Evolutionary conservation across 2,888 invertebrate species (phyloP).

Genomic region (Lumbricus terrestris): DNA sequence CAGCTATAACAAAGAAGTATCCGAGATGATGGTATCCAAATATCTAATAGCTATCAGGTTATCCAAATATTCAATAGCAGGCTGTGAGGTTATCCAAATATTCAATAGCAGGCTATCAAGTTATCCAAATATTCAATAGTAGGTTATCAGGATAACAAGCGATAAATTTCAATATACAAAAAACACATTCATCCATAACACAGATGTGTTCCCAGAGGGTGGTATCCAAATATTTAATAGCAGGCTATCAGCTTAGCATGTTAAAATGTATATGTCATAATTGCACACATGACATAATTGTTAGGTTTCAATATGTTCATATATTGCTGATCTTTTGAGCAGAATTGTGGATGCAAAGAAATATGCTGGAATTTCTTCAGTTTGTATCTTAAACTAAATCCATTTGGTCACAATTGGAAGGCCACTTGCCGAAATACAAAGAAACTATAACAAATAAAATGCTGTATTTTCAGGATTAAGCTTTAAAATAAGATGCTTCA

Average conservation of each 20-base stretch:
- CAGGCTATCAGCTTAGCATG: no score
- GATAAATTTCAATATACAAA: background rate
- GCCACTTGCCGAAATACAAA: background rate
- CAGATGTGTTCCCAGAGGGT: no score
- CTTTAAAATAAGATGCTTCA: no score
- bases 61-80: no score
- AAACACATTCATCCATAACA: no score
- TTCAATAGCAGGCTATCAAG: no score
- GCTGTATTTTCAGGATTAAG: background rate
- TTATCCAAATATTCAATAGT: no score
- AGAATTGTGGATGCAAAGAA: background rate
- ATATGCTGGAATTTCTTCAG: background rate
- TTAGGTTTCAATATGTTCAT: background rate
- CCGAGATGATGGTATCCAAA: background rate
- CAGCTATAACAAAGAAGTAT: background rate
- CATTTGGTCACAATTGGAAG: background rate
- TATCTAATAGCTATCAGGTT: no score
- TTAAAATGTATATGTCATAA: no score
- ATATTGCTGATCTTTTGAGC: background rate
- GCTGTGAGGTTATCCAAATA: no score
- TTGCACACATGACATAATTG: background rate
- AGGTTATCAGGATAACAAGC: no score
- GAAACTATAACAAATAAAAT: background rate
- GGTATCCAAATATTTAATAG: no score
- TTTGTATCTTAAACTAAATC: background rate